Evolutionary conservation across 2,113 vertebrate genomes (phyloP).

Genomic region (Neogobius melanostomus): DNA sequence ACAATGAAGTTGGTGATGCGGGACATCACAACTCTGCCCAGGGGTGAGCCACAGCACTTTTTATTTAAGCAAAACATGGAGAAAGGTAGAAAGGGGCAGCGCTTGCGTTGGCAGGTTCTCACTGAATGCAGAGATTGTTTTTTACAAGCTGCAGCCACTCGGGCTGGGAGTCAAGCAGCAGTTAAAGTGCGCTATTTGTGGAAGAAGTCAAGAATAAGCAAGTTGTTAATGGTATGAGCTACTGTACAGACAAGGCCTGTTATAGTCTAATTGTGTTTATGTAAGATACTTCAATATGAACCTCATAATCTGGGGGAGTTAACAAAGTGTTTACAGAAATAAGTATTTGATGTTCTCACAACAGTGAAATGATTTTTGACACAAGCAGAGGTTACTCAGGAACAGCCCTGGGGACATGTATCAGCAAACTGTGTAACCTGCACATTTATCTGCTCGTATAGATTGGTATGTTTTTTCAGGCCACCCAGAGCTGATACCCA

Average conservation of each 20-base stretch:
- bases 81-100: background rate
- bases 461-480: slow-evolving; percentile 31
- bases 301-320: background rate
- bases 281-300: background rate
- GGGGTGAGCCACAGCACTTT: slow-evolving; percentile 54
- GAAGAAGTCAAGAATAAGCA: slow-evolving; percentile 13
- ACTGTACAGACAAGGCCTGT: background rate
- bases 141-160: slow-evolving; percentile 3
- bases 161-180: slow-evolving; percentile 12
- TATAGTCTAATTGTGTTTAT: slow-evolving; percentile 9
- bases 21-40: slow-evolving; percentile 63
- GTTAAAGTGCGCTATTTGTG: slow-evolving; percentile 21
- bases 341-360: background rate
- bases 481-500: slow-evolving; percentile 6
- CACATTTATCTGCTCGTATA: slow-evolving; percentile 20
- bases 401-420: background rate
- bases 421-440: slow-evolving; percentile 8
- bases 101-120: slow-evolving; percentile 12
- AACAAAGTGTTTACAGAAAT: background rate
- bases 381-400: background rate
- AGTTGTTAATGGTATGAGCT: background rate
- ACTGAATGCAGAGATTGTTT: slow-evolving; percentile 22
- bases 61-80: background rate
- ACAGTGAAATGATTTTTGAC: background rate
- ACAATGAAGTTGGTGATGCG: slow-evolving; percentile 44